phyloP scores from a whole-genome alignment of 2,113 vertebrate species.

The Nematolebias whitei region DNA sequence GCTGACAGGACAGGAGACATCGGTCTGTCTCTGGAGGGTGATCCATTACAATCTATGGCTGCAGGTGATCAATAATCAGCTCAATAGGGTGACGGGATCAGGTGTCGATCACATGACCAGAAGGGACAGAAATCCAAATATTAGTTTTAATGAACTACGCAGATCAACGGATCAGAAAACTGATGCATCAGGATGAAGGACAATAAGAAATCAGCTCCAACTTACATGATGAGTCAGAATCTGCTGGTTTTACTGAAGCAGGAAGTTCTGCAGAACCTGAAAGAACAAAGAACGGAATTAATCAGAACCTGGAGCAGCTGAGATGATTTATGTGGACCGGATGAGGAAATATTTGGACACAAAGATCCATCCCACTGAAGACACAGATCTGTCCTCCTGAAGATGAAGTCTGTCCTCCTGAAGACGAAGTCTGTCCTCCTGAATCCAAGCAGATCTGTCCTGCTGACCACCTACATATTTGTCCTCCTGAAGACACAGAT shows the following conservation, averaged over 20 bases:
- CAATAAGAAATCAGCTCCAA: not conserved
- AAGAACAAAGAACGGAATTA: not conserved
- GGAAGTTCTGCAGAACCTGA: not conserved
- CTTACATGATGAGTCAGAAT: not conserved
- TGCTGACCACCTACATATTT: too few relatives aligned
- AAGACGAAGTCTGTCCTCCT: too few relatives aligned
- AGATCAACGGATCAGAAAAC: too few relatives aligned
- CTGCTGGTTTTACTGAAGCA: not conserved
- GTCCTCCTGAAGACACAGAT: too few relatives aligned
- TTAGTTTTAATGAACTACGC: too few relatives aligned
- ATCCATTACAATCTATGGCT: slow-evolving; percentile 17
- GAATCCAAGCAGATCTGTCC: not conserved
- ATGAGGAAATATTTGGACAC: too few relatives aligned
- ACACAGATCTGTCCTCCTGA: not conserved
- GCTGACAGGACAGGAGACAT: not conserved
- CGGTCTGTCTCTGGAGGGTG: slow-evolving; percentile 13
- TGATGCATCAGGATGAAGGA: not conserved
- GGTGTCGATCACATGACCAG: not conserved
- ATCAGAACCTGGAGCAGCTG: too few relatives aligned
- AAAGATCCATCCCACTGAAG: too few relatives aligned
- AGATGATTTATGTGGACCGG: too few relatives aligned
- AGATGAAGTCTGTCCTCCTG: too few relatives aligned
- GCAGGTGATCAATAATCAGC: slow-evolving; percentile 26
- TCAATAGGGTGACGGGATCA: slow-evolving; percentile 4
- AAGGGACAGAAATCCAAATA: not conserved